Evolutionary conservation across 2,888 invertebrate species (phyloP).

Genomic region (Pollenia angustigena): DNA sequence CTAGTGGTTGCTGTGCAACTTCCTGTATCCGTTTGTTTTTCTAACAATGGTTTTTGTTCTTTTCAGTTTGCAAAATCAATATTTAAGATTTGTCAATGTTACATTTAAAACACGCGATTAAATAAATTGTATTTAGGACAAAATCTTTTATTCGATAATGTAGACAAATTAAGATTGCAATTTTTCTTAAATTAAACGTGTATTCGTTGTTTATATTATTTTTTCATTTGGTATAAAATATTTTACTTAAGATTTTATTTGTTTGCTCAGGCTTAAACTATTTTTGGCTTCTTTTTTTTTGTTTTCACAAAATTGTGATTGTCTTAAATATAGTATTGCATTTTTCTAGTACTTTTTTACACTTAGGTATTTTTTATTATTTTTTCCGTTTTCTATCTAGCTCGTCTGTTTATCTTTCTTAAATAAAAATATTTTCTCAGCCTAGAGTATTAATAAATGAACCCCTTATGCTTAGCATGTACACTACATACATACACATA

Average conservation of each 20-base stretch:
- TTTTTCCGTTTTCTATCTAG: constrained; percentile 40
- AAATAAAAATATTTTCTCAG: constrained; percentile 55
- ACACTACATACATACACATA: background rate
- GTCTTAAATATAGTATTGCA: constrained; percentile 34
- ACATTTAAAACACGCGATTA: constrained; percentile 31
- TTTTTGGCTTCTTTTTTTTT: constrained; percentile 46
- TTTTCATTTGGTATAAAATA: background rate
- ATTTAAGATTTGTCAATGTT: constrained; percentile 34
- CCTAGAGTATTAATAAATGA: constrained; percentile 33
- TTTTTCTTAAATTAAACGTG: background rate
- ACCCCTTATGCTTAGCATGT: constrained; percentile 13
- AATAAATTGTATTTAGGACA: constrained; percentile 10
- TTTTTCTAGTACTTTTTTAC: constrained; percentile 25
- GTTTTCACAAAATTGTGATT: constrained; percentile 55
- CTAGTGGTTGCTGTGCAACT: constrained; percentile 55
- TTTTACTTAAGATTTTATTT: constrained; percentile 23
- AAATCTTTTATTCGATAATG: background rate
- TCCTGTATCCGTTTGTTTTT: constrained; percentile 46
- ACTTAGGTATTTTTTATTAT: constrained; percentile 25
- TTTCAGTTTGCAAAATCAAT: constrained; percentile 51
- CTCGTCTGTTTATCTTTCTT: constrained; percentile 53
- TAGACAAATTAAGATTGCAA: background rate
- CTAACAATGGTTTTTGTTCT: constrained; percentile 24
- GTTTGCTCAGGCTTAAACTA: constrained; percentile 37
- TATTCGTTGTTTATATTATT: background rate